Evolutionary conservation across 2,888 invertebrate genomes (phyloP).

Genomic region (Xanthia togata): DNA sequence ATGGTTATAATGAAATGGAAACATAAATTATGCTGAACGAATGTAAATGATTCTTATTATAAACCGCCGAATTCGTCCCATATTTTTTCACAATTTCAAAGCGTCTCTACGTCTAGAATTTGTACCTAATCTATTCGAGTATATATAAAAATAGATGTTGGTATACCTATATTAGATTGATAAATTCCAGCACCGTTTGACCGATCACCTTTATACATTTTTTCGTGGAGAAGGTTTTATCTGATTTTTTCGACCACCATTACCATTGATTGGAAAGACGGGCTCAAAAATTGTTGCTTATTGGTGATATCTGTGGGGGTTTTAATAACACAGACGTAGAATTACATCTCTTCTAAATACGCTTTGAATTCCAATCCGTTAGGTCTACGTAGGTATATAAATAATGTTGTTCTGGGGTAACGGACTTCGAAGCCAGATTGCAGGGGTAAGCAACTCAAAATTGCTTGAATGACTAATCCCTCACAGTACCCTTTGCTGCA

Average conservation of each 20-base stretch:
- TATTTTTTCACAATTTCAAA: not conserved
- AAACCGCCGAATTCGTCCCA: not conserved
- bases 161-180: not conserved
- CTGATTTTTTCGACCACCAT: not conserved
- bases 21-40: constrained; percentile 12
- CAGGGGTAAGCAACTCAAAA: constrained; percentile 64
- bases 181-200: not conserved
- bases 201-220: not conserved
- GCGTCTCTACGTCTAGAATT: no score
- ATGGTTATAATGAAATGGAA: not conserved
- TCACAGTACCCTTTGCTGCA: constrained; percentile 61
- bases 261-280: not conserved
- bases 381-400: constrained; percentile 1
- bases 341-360: not conserved
- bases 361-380: not conserved
- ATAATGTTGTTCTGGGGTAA: constrained; percentile 55
- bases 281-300: not conserved
- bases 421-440: constrained; percentile 57
- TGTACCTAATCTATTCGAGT: not conserved
- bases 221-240: not conserved
- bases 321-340: not conserved
- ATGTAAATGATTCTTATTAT: constrained; percentile 1
- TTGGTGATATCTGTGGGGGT: not conserved
- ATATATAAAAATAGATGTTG: not conserved
- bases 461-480: constrained; percentile 60